These are phyloP conservation scores for Drosophila koepferae DNA, from an alignment of 2,888 invertebrate species.

Conservation along the genomic window DNA sequence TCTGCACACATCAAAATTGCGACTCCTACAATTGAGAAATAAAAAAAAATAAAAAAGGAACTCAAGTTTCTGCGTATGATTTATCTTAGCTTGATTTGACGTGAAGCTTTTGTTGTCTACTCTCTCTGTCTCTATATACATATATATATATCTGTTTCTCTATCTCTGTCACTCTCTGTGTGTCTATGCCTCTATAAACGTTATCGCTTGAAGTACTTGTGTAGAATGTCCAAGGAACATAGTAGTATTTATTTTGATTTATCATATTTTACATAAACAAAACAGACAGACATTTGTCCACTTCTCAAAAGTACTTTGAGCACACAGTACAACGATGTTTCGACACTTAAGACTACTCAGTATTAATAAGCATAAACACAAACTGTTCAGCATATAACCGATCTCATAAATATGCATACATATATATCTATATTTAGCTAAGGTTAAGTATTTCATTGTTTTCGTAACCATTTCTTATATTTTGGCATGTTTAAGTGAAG, in stretches of 20 bases:
- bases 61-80: conserved; percentile 41
- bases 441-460: conserved; percentile 46
- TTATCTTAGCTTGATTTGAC: conserved; percentile 72
- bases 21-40: conserved; percentile 12
- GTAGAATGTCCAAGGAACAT: conserved; percentile 37
- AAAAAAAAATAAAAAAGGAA: conserved; percentile 8
- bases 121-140: conserved; percentile 41
- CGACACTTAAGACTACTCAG: conserved; percentile 37
- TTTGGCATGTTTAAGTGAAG: conserved; percentile 47
- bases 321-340: conserved; percentile 54
- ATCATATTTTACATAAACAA: conserved; percentile 12
- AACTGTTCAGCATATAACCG: conserved; percentile 17
- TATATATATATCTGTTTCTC: background rate
- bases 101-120: conserved; percentile 84
- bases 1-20: conserved; percentile 51
- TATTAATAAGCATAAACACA: conserved; percentile 19
- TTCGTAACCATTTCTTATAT: conserved; percentile 20
- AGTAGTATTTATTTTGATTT: conserved; percentile 8
- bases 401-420: background rate
- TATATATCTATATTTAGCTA: conserved; percentile 10
- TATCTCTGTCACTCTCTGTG: background rate
- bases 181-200: conserved; percentile 42
- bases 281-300: conserved; percentile 22
- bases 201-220: conserved; percentile 44
- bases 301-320: conserved; percentile 48